phyloP scores from a whole-genome alignment of 53 echinoderm and acorn worm genomes.

The Stichopus horrens region DNA sequence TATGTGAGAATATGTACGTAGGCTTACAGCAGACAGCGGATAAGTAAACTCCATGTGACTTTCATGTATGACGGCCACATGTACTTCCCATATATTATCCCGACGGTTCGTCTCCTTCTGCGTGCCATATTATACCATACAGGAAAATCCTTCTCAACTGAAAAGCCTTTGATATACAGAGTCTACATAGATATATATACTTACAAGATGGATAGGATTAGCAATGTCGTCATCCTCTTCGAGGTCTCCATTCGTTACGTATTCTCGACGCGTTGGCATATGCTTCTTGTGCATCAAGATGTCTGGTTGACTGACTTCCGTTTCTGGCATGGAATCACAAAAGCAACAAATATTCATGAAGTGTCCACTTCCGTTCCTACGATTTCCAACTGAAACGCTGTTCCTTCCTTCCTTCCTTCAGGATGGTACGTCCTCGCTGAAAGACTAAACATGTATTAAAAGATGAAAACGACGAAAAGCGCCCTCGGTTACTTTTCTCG shows the following conservation, averaged over 20 bases:
- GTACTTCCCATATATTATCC: too few relatives aligned
- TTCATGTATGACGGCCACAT: too few relatives aligned
- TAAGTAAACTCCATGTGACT: too few relatives aligned
- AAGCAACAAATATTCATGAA: not conserved
- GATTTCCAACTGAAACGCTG: not conserved
- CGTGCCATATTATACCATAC: too few relatives aligned
- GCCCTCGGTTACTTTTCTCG: too few relatives aligned
- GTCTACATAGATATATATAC: conserved; percentile 12
- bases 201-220: conserved; percentile 90
- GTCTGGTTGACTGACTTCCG: conserved; percentile 37
- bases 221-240: conserved; percentile 79
- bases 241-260: conserved; percentile 81
- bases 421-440: too few relatives aligned
- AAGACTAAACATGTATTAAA: not conserved
- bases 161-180: too few relatives aligned
- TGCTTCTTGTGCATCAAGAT: conserved; percentile 69
- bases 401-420: too few relatives aligned
- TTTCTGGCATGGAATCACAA: conserved; percentile 41
- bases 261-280: conserved; percentile 69
- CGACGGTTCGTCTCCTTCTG: too few relatives aligned
- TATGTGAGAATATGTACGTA: too few relatives aligned
- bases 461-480: not conserved
- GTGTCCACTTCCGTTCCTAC: not conserved
- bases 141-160: too few relatives aligned
- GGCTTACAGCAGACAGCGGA: too few relatives aligned